phyloP scores from a whole-genome alignment of 2,113 vertebrate species.

The Eudyptes chrysolophus region DNA sequence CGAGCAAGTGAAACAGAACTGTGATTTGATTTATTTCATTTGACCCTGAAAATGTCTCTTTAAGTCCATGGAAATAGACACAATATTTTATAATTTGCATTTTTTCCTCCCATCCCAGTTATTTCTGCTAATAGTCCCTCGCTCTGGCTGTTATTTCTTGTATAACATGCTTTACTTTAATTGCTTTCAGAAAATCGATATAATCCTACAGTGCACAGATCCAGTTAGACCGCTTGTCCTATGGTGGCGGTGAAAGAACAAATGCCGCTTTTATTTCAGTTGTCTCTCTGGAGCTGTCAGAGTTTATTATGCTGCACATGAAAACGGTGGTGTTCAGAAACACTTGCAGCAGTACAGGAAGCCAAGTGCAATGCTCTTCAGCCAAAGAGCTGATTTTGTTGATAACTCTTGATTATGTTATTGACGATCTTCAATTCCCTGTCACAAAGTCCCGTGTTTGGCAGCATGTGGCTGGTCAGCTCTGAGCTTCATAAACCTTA shows the following conservation, averaged over 20 bases:
- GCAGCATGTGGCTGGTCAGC: background rate
- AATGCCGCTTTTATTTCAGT: background rate
- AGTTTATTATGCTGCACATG: background rate
- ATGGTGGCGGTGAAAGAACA: background rate
- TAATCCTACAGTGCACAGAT: background rate
- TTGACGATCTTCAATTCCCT: background rate
- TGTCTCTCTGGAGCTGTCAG: background rate
- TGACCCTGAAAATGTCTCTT: background rate
- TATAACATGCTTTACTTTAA: background rate
- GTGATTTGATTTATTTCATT: background rate
- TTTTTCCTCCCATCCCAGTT: background rate
- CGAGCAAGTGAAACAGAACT: background rate
- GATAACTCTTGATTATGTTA: background rate
- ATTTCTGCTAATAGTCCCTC: background rate
- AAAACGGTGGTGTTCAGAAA: background rate
- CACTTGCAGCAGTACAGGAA: fast-evolving
- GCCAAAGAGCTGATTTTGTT: background rate
- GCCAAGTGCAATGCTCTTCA: background rate
- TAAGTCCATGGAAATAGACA: background rate
- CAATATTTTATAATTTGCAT: background rate
- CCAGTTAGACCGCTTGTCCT: background rate
- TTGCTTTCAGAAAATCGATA: background rate
- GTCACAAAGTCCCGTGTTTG: background rate
- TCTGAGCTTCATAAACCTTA: background rate
- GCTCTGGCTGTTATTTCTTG: background rate